phyloP scores from a whole-genome alignment of 2,888 invertebrate genomes.

The Ectobius pallidus region DNA sequence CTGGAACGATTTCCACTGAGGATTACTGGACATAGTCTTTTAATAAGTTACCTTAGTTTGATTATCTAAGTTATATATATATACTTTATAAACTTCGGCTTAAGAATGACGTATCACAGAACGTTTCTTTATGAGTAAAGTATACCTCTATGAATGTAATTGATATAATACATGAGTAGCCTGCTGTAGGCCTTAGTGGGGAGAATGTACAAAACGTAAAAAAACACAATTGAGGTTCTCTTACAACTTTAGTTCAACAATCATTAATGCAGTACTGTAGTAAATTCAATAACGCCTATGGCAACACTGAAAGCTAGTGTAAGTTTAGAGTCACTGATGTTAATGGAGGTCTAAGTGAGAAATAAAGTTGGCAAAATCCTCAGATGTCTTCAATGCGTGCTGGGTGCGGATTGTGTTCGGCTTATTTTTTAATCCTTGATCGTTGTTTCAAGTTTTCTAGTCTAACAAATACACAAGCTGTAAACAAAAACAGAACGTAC shows the following conservation, averaged over 20 bases:
- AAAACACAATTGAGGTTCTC: conserved; percentile 20
- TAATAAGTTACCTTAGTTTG: conserved; percentile 49
- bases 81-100: conserved; percentile 37
- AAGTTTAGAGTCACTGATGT: conserved; percentile 36
- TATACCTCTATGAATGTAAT: conserved; percentile 25
- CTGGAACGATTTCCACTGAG: conserved; percentile 91
- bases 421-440: conserved; percentile 49
- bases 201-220: conserved; percentile 38
- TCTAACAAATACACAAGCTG: conserved; percentile 71
- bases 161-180: conserved; percentile 25
- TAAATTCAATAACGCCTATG: conserved; percentile 26
- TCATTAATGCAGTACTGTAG: conserved; percentile 21
- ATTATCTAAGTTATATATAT: too few relatives aligned
- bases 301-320: conserved; percentile 25
- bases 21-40: conserved; percentile 76
- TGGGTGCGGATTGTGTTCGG: conserved; percentile 72
- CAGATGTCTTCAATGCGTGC: conserved; percentile 91
- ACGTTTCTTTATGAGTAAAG: conserved; percentile 57
- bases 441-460: conserved; percentile 61
- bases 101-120: conserved; percentile 62
- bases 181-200: conserved; percentile 27
- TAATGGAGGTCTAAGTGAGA: conserved; percentile 35
- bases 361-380: conserved; percentile 64
- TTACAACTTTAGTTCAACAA: conserved; percentile 17
- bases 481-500: conserved; percentile 53